A percentile compares a stretch with the other conserved stretches of the same genome.
These are phyloP conservation scores for Clarias magur DNA, from an alignment of 2,113 vertebrate species.

Conservation along the genomic window DNA sequence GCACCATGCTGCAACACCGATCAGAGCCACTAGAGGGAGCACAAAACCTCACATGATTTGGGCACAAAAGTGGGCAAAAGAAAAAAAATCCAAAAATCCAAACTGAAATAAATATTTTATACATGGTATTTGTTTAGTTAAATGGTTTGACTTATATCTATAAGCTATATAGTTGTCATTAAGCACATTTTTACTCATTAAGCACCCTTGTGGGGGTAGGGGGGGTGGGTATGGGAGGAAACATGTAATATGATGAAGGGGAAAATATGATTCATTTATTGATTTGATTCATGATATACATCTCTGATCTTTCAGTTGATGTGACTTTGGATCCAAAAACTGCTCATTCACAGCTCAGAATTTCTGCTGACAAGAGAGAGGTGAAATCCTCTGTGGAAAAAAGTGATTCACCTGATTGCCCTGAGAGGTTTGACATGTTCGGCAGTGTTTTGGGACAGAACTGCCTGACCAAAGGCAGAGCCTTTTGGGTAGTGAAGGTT, in stretches of 20 bases:
- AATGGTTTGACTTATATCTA: neutral
- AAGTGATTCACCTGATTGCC: neutral
- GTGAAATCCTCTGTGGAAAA: neutral
- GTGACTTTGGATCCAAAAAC: slow-evolving; percentile 62
- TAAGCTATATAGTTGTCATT: neutral
- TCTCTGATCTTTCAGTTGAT: neutral
- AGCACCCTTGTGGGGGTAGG: neutral
- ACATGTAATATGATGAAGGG: no score
- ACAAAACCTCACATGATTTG: neutral
- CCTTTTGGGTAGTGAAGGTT: slow-evolving; percentile 72
- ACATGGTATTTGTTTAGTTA: neutral
- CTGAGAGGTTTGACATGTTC: slow-evolving; percentile 60
- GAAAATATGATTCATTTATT: neutral
- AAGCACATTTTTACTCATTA: neutral
- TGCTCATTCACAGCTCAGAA: neutral
- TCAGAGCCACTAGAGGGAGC: neutral
- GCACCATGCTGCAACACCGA: neutral
- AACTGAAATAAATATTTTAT: neutral
- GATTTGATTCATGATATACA: neutral
- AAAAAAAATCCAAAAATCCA: neutral
- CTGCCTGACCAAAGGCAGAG: slow-evolving; percentile 49
- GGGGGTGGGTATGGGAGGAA: no score
- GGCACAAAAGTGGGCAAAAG: neutral
- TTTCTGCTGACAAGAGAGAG: slow-evolving; percentile 15
- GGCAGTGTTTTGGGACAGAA: slow-evolving; percentile 61